These are phyloP conservation scores for Drosophila atripex DNA, from an alignment of 2,888 invertebrate species.

Conservation along the genomic window DNA sequence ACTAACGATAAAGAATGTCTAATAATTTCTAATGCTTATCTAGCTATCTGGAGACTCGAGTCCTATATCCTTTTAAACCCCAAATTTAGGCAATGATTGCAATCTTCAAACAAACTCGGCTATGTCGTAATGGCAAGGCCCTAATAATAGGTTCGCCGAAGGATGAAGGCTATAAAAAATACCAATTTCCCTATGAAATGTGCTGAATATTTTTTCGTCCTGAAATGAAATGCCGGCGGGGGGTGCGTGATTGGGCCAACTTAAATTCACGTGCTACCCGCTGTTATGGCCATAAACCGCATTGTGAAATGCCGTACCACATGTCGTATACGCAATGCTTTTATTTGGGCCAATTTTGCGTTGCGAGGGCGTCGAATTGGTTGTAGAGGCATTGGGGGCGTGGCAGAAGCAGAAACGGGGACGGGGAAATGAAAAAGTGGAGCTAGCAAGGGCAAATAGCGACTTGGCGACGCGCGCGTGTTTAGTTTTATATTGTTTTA, in stretches of 20 bases:
- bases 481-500: conserved; percentile 58
- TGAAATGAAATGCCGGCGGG: conserved; percentile 13
- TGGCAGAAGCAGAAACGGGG: conserved; percentile 11
- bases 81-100: not conserved
- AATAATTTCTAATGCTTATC: too few relatives aligned
- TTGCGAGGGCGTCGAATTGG: conserved; percentile 9
- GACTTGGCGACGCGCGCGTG: conserved; percentile 68
- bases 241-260: conserved; percentile 48
- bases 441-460: conserved; percentile 63
- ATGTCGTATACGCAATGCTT: conserved; percentile 56
- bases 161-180: conserved; percentile 14
- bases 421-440: not conserved
- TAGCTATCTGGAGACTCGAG: too few relatives aligned
- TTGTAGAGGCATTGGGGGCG: not conserved
- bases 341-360: conserved; percentile 62
- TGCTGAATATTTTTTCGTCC: conserved; percentile 27
- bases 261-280: conserved; percentile 51
- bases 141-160: conserved; percentile 9
- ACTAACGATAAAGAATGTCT: too few relatives aligned
- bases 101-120: not conserved
- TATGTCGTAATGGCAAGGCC: conserved; percentile 7
- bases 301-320: conserved; percentile 44
- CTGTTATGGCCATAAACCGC: conserved; percentile 44
- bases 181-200: conserved; percentile 32
- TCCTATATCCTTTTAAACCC: not conserved